These are phyloP conservation scores for Aporophyla lueneburgensis DNA, from an alignment of 2,888 invertebrate species.

Conservation along the genomic window DNA sequence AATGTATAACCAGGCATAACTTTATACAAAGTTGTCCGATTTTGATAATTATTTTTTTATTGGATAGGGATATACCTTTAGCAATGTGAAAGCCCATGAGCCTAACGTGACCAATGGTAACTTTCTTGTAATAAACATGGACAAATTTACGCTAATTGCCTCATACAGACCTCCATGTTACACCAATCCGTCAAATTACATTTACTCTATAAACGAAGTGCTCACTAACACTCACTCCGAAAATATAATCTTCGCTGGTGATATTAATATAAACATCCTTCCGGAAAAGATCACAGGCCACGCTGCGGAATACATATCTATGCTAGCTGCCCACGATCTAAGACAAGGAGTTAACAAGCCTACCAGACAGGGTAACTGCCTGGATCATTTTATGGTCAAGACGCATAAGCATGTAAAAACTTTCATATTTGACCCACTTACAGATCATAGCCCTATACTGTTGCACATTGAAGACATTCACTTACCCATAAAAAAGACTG, in stretches of 20 bases:
- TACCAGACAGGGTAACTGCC: background rate
- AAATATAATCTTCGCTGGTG: background rate
- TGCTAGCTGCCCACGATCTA: background rate
- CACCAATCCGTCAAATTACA: background rate
- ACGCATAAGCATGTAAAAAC: background rate
- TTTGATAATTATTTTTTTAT: too few relatives aligned
- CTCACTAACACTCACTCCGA: background rate
- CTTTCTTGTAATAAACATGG: background rate
- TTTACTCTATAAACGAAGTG: background rate
- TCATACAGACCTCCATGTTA: background rate
- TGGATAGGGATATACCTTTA: too few relatives aligned
- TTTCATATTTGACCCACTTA: background rate
- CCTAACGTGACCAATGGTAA: background rate
- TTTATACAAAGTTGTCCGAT: too few relatives aligned
- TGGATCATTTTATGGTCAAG: background rate
- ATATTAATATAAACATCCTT: background rate
- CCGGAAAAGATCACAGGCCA: constrained; percentile 1
- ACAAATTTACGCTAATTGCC: background rate
- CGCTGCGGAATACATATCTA: background rate
- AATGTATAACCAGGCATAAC: too few relatives aligned
- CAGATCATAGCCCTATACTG: background rate
- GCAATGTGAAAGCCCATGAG: background rate
- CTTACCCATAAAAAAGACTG: too few relatives aligned
- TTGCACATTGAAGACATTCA: background rate
- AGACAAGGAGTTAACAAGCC: background rate